phyloP scores from a whole-genome alignment of 2,797 vertebrate species.

The Thripadectes ignobilis region DNA sequence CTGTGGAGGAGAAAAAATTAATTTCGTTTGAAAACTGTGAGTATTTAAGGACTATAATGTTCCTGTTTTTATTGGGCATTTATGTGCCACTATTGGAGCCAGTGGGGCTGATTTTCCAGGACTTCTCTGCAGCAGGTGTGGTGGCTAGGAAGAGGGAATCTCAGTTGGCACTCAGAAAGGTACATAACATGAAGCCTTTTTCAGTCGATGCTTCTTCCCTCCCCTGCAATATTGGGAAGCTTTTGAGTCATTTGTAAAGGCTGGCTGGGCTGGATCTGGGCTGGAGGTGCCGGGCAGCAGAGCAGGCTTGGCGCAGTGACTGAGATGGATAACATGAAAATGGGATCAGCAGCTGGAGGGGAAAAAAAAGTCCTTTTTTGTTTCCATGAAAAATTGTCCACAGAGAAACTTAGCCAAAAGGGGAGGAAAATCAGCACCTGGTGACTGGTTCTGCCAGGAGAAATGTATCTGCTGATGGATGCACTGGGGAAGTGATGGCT shows the following conservation, averaged over 20 bases:
- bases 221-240: background rate
- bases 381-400: rapidly evolving
- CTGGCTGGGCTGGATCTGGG: rapidly evolving
- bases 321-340: background rate
- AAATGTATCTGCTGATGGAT: background rate
- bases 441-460: background rate
- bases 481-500: background rate
- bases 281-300: background rate
- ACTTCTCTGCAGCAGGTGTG: background rate
- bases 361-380: background rate
- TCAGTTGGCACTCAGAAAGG: background rate
- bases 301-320: background rate
- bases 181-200: background rate
- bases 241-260: background rate
- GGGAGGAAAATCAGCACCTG: background rate
- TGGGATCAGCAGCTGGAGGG: background rate
- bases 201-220: background rate
- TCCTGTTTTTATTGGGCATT: background rate
- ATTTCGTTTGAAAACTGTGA: background rate
- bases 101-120: background rate
- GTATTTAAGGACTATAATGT: background rate
- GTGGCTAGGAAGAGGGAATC: background rate
- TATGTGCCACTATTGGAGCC: background rate
- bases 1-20: background rate
- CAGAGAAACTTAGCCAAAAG: background rate